Evolutionary conservation across 2,888 invertebrate species (phyloP), one percentile per base, ranked within the genome.

Genomic region (Barypeithes pellucidus): DNA sequence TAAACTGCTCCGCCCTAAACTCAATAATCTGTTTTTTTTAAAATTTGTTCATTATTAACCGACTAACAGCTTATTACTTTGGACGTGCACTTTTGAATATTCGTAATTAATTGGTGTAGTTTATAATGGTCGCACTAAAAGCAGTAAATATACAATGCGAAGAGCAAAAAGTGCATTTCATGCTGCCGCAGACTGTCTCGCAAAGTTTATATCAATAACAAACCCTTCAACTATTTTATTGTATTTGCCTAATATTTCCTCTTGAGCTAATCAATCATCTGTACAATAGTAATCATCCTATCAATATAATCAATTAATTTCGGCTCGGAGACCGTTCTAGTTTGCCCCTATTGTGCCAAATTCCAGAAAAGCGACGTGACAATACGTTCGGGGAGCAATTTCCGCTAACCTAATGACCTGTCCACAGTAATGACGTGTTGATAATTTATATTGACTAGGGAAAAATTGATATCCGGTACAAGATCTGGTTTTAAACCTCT

Each of bases 281-380:
- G 3, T 47, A 47, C 47, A 47, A 47, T 47, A 47, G n/a, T 16
- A 43, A 16, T 43, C 43, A 43, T 7, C 43, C 43, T 43, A 8
- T 43, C 43, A 43, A 43, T 43, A 43, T 43, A 43, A 43, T 43
- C 14, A 43, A 43, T 43, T 43, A 43, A 43, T 43, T 43, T 43
- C 14, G 39, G 1, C 43, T 8, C 8, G 43, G 16, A 16, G n/a
- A 16, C 43, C 16, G 43, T 16, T 43, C 43, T 16, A 43, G 16
- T 43, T 43, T 16, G 16, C 16, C 43, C 14, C 16, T 39, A 39
- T n/a, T 12, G 12, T 39, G 39, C 39, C 39, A 12, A 39, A 39
- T n/a, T 39, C n/a, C 39, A n/a, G 29, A 29, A 29, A 29, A 29
- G 39, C 39, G 4, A 39, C n/a, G 18, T 45, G 14, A 14, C 45